Conservation (phyloP, 2,113 vertebrate species). For the Engystomops pustulosus region DNA sequence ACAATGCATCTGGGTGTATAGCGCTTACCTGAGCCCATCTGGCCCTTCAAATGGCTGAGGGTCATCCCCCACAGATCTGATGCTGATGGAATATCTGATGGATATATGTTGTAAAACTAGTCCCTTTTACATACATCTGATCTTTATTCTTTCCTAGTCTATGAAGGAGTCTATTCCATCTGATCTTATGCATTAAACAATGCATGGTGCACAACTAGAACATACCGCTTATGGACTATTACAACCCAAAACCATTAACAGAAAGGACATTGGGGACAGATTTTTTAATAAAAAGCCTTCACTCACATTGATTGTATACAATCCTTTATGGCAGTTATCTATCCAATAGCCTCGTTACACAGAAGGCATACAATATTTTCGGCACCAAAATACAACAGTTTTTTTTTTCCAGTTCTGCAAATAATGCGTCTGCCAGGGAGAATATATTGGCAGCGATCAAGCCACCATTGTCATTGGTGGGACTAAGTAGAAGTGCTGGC, state of each 20-base stretch:
- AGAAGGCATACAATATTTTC: neutral
- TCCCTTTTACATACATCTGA: no score
- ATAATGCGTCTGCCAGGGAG: neutral
- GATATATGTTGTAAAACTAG: no score
- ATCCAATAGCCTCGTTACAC: neutral
- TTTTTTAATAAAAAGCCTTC: neutral
- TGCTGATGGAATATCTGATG: no score
- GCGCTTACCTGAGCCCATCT: no score
- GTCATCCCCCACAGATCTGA: no score
- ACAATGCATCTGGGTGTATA: no score
- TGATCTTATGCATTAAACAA: neutral
- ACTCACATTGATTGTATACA: neutral
- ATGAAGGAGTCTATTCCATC: no score
- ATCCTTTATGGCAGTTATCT: neutral
- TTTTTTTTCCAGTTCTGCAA: neutral
- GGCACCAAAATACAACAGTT: conserved; percentile 4
- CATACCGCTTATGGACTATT: neutral
- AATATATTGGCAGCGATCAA: conserved; percentile 11
- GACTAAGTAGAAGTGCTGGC: conserved; percentile 9
- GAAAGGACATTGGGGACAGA: neutral
- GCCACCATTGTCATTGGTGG: conserved; percentile 31
- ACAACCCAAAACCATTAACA: neutral
- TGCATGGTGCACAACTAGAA: neutral
- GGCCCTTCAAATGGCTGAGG: no score
- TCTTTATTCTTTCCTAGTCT: no score